Evolutionary conservation across 2,797 vertebrate genomes (phyloP), one percentile per base, ranked within the genome.

Genomic region (Trachops cirrhosus): DNA sequence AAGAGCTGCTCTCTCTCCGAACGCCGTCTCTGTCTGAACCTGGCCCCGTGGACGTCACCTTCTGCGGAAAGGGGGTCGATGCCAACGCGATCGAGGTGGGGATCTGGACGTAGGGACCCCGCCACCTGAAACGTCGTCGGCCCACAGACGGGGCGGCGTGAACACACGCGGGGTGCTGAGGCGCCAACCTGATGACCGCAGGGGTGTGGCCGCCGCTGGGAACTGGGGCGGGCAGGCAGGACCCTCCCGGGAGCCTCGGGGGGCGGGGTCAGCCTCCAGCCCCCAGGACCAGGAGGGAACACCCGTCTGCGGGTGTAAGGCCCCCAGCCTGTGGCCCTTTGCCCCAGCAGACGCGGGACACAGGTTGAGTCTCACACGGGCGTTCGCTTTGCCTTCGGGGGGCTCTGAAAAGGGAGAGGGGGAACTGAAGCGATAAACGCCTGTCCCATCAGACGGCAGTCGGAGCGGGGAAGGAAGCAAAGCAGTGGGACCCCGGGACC

Each of bases 381-480:
- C 29, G 2, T n/a, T 15, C 15, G 24, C 67, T 39, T 6, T 67
- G 34, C 59, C 57, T 67, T 22, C 44, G 15, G 41, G 46, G 24
- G 19, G 18, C 46, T 67, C 34, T 11, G 9, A 19, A 24, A 34
- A 29, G 32, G 39, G 32, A 52, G 34, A 67, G 9, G 54, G 9
- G 5, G 10, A 32, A n/a, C 70, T 4, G 2, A 26, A 44, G 39
- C 9, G 16, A 8, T 16, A 19, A 50, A 50, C 10, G 18, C 9
- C 15, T 6, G 3, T 18, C 2, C 18, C 6, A 14, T 32, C 71
- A 2, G 0, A 44, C 2, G 1, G 39, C 3, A 2, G 26, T 4
- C 18, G 37, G 22, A 29, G 44, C 21, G 2, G 9, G 34, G 50
- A 44, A 44, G 24, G 7, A 18, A 26, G 11, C 57, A 26, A 21